Percentiles rank a stretch among this genome's conserved stretches.
Evolutionary conservation across 2,797 vertebrate species (phyloP).

Genomic region (Hippoglossus hippoglossus): DNA sequence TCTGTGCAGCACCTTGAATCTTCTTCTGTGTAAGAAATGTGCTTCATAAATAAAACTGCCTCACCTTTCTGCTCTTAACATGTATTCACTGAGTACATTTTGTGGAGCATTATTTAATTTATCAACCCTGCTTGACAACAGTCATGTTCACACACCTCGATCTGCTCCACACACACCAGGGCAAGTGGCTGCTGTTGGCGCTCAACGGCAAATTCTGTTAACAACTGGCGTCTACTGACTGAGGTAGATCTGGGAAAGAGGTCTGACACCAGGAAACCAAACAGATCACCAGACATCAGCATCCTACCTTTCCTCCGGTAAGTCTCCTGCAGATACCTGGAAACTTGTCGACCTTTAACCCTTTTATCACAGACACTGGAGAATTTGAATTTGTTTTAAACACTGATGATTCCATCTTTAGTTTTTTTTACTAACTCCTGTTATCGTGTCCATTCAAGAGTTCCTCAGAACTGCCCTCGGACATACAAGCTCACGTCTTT

Average conservation of each 20-base stretch:
- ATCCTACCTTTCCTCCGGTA: constrained; percentile 65
- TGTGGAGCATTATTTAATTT: background rate
- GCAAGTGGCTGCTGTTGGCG: constrained; percentile 64
- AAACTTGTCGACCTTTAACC: too few relatives aligned
- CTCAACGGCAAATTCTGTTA: rapidly evolving
- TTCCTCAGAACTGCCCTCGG: constrained; percentile 65
- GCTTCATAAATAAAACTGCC: too few relatives aligned
- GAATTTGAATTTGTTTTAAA: too few relatives aligned
- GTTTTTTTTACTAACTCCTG: too few relatives aligned
- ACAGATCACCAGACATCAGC: constrained; percentile 62
- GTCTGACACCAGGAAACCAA: constrained; percentile 71
- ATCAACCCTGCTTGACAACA: background rate
- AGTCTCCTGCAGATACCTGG: background rate
- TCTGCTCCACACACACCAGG: constrained; percentile 34
- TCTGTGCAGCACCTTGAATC: too few relatives aligned
- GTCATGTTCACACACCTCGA: background rate
- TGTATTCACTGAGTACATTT: too few relatives aligned
- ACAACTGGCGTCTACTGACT: constrained; percentile 17
- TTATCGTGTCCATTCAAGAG: constrained; percentile 33
- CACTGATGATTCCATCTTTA: too few relatives aligned
- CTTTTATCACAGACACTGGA: too few relatives aligned
- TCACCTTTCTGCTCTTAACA: too few relatives aligned
- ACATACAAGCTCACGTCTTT: constrained; percentile 51
- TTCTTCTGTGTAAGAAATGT: too few relatives aligned
- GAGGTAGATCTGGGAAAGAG: constrained; percentile 70